Base-by-base conservation (phyloP, 2,797 vertebrate genomes). In the Sorex maritimensis region DNA sequence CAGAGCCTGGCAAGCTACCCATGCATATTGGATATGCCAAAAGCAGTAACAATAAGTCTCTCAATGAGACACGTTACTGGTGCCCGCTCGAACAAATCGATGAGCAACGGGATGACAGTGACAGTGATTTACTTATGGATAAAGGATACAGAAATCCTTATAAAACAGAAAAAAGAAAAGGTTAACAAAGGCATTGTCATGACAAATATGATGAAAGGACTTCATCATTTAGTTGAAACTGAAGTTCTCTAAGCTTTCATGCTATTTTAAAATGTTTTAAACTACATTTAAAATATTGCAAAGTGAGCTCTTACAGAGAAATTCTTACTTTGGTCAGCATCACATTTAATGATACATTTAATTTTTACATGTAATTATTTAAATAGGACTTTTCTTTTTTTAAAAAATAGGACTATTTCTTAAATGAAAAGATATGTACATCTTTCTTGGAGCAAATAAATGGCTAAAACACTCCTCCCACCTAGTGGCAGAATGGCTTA, bases 401-500 rank as follows among this genome's bases (percentile, higher is more conserved):
- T 79, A 86, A 91, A 93, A 34, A 34, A 34, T 34, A 34, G 34
- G 34, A 34, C 34, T 34, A 34, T 52, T 52, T 72, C 63, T 21
- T 82, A 86, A 91, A 93, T 13, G 15, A 91, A 80, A 77, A 81
- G 41, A 92, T 49, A 21, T 61, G 34, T 1, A 24, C 44, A 69
- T 58, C 67, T 52, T 90, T 78, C 74, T 46, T 52, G 26, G 23
- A 65, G 2, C 61, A 88, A 92, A 90, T 87, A 61, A 71, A 61
- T 74, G 21, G 79, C 30, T 63, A 6, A 86, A 81, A 81, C 72
- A 93, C 46, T 75, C 81, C 73, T 74, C 88, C 84, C 92, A 88
- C 69, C 93, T 94, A 68, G 30, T 92, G 96, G 84, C 24, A 58
- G 0, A 73, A 86, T 67, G 41, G 79, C 34, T 84, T 81, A 80